phyloP scores from a whole-genome alignment of 2,888 invertebrate species.

The Corbicula japonica region DNA sequence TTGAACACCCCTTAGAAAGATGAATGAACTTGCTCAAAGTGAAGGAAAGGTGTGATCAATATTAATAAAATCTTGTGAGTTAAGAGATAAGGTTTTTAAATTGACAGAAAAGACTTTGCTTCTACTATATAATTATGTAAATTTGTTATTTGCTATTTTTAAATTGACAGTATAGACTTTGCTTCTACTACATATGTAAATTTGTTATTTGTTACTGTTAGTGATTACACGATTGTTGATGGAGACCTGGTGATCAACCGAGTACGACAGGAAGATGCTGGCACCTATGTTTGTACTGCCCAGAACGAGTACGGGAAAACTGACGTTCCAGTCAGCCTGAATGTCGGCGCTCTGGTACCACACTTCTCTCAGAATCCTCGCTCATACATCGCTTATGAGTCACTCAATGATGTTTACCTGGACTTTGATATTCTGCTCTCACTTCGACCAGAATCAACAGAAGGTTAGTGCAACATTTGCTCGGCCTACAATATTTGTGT shows the following conservation, averaged over 20 bases:
- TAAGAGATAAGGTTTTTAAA: no score
- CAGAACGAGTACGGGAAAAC: conserved; percentile 90
- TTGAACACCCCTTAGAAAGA: no score
- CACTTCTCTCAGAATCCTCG: conserved; percentile 92
- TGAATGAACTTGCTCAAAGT: no score
- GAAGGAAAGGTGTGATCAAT: no score
- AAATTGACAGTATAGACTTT: no score
- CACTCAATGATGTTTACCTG: conserved; percentile 92
- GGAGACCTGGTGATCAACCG: conserved; percentile 89
- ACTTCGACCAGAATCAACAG: conserved; percentile 92
- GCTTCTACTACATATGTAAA: no score
- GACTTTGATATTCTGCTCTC: conserved; percentile 96
- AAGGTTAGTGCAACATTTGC: conserved; percentile 89
- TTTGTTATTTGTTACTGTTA: no score
- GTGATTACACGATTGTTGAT: conserved; percentile 81
- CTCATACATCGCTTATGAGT: conserved; percentile 93
- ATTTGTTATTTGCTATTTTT: no score
- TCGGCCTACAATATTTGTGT: no score
- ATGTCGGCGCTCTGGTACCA: conserved; percentile 92
- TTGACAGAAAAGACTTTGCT: no score
- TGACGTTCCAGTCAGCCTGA: conserved; percentile 89
- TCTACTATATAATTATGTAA: no score
- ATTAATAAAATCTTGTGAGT: no score
- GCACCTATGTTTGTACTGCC: conserved; percentile 94
- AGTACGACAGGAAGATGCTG: conserved; percentile 93